Conservation (phyloP, 2,797 vertebrate species). For the Pempheris klunzingeri region DNA sequence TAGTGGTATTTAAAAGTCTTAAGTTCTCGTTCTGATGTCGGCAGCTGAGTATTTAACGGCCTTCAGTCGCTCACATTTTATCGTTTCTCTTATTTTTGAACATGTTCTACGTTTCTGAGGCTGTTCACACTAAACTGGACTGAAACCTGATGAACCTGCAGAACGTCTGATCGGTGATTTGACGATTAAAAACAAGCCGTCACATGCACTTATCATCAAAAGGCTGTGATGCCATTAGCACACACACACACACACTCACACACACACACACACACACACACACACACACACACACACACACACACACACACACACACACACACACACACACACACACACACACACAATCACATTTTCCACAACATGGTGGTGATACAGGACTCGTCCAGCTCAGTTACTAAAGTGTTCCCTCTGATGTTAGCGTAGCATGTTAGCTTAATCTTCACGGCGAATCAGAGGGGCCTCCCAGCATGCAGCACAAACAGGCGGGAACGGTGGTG, state of each 20-base stretch:
- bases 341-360: slow-evolving; percentile 53
- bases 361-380: slow-evolving; percentile 49
- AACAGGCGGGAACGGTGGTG: no score
- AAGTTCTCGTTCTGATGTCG: no score
- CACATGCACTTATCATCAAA: slow-evolving; percentile 68
- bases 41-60: no score
- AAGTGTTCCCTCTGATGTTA: slow-evolving; percentile 43
- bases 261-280: slow-evolving; percentile 24
- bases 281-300: slow-evolving; percentile 7
- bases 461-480: slow-evolving; percentile 75
- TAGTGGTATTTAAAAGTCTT: no score
- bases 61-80: no score
- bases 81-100: no score
- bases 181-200: slow-evolving; percentile 25
- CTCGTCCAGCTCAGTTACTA: slow-evolving; percentile 2
- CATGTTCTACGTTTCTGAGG: no score
- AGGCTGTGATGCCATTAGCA: slow-evolving; percentile 1
- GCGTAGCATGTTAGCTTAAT: slow-evolving; percentile 66
- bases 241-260: slow-evolving; percentile 16
- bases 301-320: slow-evolving; percentile 20
- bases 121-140: no score
- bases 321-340: slow-evolving; percentile 21
- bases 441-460: slow-evolving; percentile 72
- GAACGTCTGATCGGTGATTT: neutral
- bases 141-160: neutral